Evolutionary conservation across 2,888 invertebrate genomes (phyloP).

Genomic region (Campoplex nolae): DNA sequence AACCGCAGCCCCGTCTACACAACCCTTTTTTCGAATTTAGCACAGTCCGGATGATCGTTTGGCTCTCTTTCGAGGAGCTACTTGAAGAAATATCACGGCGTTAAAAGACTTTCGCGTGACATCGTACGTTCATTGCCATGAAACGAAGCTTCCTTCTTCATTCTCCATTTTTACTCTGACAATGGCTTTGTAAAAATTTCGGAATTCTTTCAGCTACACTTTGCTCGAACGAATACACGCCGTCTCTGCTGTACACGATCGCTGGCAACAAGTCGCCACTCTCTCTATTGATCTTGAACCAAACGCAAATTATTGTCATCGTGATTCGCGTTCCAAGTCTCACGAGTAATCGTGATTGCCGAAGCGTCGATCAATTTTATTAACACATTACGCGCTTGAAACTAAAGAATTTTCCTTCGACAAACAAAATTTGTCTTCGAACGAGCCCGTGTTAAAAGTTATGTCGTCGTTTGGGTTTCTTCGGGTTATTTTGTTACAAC

Average conservation of each 20-base stretch:
- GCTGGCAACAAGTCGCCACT: not conserved
- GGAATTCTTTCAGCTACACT: not conserved
- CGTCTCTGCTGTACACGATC: not conserved
- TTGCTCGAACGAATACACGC: not conserved
- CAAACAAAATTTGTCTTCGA: too few relatives aligned
- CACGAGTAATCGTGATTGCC: not conserved
- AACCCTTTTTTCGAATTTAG: slow-evolving; percentile 75
- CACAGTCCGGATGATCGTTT: slow-evolving; percentile 56
- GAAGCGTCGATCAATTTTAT: not conserved
- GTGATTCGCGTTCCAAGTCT: not conserved
- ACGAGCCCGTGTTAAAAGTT: too few relatives aligned
- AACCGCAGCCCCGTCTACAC: slow-evolving; percentile 64
- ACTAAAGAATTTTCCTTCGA: too few relatives aligned
- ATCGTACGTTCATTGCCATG: not conserved
- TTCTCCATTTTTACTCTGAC: not conserved
- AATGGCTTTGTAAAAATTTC: not conserved
- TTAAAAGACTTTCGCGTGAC: not conserved
- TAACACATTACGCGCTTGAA: not conserved
- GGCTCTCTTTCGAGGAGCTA: slow-evolving; percentile 43
- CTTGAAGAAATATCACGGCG: slow-evolving; percentile 1
- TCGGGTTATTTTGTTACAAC: too few relatives aligned
- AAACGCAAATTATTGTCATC: not conserved
- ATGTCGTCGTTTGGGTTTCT: too few relatives aligned
- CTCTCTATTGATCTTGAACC: not conserved
- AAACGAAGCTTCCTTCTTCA: not conserved